Evolutionary conservation across 2,113 vertebrate genomes (phyloP), one percentile per base, ranked within the genome.

Genomic region (Tragulus kanchil): DNA sequence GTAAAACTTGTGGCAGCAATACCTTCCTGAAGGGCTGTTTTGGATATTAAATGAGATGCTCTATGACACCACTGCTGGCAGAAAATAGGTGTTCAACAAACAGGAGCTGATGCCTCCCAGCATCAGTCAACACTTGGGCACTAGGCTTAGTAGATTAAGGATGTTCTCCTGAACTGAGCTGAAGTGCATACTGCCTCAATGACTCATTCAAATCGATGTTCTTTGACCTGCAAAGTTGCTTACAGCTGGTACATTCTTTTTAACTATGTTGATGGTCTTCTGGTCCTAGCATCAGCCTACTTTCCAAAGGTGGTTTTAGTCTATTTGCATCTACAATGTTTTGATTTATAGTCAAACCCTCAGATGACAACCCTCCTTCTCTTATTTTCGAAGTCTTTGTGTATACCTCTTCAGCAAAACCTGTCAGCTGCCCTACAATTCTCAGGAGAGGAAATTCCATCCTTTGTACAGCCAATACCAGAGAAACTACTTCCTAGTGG

Each of bases 361-460:
- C 61, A 67, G 82, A 67, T 81, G 31, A 71, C 36, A 94, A 28
- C 8, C 5, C 58, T 61, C 67, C 50, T 54, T 86, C 21, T 82
- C 25, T 81, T 36, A 21, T 71, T 50, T 90, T 81, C 50, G 54
- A 86, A 94, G 8, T 31, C 85, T 87, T 54, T 78, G 69, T 84
- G 75, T 54, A 58, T 52, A 85, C 23, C n/a, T 67, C 82, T 85
- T 90, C 25, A 59, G n/a, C 61, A 78, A 94, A 89, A 15, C 31
- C 64, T n/a, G 19, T 15, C 52, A 48, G 36, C 11, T 56, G 8
- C 42, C 85, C 54, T 42, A 1, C 28, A 42, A 48, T 75, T 62
- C 85, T 92, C 19, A 19, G 11, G 75, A 83, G 75, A 95, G 36
- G 65, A 89, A 95, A 64, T 25, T 14, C 79, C 26, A 78, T 85